Evolutionary conservation across 1,140 invertebrate genomes (phyloP).

Genomic region (Hestina assimilis): DNA sequence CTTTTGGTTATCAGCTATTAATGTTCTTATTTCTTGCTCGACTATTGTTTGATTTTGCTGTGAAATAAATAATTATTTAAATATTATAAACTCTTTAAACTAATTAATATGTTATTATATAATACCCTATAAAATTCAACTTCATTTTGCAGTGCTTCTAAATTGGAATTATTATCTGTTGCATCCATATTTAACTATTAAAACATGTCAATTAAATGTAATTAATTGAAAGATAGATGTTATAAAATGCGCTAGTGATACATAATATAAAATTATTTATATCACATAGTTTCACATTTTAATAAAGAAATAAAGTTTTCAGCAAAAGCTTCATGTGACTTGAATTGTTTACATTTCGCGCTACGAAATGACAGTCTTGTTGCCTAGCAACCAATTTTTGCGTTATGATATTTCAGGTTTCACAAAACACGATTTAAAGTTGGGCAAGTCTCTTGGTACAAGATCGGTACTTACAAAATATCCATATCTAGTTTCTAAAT

Average conservation of each 20-base stretch:
- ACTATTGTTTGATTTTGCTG: constrained; percentile 71
- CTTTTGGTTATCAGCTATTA: constrained; percentile 70
- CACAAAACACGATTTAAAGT: too few relatives aligned
- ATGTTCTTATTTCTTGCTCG: constrained; percentile 64
- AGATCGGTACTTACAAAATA: too few relatives aligned
- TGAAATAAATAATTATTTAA: constrained; percentile 14
- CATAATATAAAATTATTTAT: too few relatives aligned
- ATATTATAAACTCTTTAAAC: not conserved
- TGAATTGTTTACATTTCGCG: constrained; percentile 61
- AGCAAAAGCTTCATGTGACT: constrained; percentile 15
- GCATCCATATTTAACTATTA: constrained; percentile 43
- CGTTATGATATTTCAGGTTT: not conserved
- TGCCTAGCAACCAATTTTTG: constrained; percentile 40
- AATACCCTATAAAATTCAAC: constrained; percentile 71
- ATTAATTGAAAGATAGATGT: not conserved
- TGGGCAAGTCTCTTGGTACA: too few relatives aligned
- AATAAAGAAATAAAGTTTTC: constrained; percentile 1
- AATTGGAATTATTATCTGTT: constrained; percentile 23
- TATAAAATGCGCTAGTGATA: not conserved
- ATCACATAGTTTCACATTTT: too few relatives aligned
- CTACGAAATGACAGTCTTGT: constrained; percentile 34
- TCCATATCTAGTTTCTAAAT: too few relatives aligned
- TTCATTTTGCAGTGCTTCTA: constrained; percentile 63
- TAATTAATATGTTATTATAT: not conserved
- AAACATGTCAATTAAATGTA: not conserved